Evolutionary conservation across 2,888 invertebrate genomes (phyloP), one percentile per base, ranked within the genome.

Genomic region (Aromia moschata): DNA sequence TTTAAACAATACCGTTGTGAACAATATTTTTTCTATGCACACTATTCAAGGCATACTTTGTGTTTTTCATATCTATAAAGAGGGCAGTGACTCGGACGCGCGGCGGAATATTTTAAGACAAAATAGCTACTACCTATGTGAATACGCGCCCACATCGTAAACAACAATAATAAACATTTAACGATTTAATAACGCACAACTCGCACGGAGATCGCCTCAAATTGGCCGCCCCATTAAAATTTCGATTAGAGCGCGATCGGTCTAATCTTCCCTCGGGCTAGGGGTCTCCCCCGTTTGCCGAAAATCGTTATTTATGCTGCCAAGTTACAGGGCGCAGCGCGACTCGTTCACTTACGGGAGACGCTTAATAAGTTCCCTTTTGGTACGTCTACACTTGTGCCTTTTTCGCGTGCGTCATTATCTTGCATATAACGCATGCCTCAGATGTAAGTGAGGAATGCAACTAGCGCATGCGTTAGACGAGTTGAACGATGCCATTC

Each of bases 131-230:
- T 38, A n/a, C n/a, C n/a, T n/a, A n/a, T n/a, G n/a, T n/a, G n/a
- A n/a, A n/a, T 55, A 14, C 44, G 53, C 64, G 57, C 60, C 64
- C 58, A 64, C 58, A 53, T 47, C 31, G 37, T 45, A 17, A 43
- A 54, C 64, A 43, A 54, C 64, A 58, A 60, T 60, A 60, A 60
- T 58, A 58, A 60, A 62, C 56, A 61, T 60, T n/a, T 58, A 64
- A 58, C 60, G 60, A 61, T 56, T 57, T 64, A 64, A 64, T 64
- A 64, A 59, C 33, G 54, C 58, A n/a, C n/a, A 36, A 53, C 54
- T 40, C 43, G 40, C 47, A 20, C 20, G 58, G 45, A 38, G 40
- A 31, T 52, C 45, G 25, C 18, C 45, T 45, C 43, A 31, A 52
- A 45, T 46, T 44, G 31, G 15, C 43, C 37, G 31, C 47, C n/a